Base-by-base conservation (phyloP, 2,113 vertebrate species). In the Mobula hypostoma region DNA sequence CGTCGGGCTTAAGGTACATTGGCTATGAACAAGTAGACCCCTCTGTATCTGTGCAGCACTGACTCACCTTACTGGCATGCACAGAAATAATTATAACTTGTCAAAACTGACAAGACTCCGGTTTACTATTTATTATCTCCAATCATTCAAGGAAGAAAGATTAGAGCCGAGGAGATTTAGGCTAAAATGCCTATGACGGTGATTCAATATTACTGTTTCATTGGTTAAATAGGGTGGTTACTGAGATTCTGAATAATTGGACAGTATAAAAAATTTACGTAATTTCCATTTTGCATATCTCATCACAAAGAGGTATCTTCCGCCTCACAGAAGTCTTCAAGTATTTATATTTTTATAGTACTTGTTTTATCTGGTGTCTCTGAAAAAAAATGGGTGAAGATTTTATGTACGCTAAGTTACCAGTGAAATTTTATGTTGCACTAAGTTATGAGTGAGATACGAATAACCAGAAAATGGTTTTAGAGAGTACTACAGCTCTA, bases 11-110 rank as follows among this genome's bases (percentile, higher is more conserved):
- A 91, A 70, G 32, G 66, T 32, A 91, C 32, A 36, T 40, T 7
- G 36, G 87, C 61, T 90, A 36, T 15, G n/a, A 68, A 32, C 40
- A 90, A 32, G 32, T 32, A 40, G 19, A n/a, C 58, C 66, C 32
- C 66, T 70, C n/a, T 91, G n/a, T 91, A 61, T 85, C 29, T 58
- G 2, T 85, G 82, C 21, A 58, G 82, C n/a, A 19, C 14, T 68
- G 88, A 68, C 21, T 91, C 88, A 70, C n/a, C 88, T 68, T 91
- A 70, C 66, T 91, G 88, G n/a, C 19, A 66, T 70, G 88, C 66
- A 70, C 88, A 17, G 48, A n/a, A 70, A 91, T 91, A 91, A 91
- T 91, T 91, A 70, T 66, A 91, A 91, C 88, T 36, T 91, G 87
- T 91, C 63, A 91, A 61, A 85, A 91, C n/a, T 91, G 88, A 68